Percentiles rank a stretch among this genome's conserved stretches.
phyloP scores from a whole-genome alignment of 2,113 vertebrate genomes.

The Elaphurus davidianus region DNA sequence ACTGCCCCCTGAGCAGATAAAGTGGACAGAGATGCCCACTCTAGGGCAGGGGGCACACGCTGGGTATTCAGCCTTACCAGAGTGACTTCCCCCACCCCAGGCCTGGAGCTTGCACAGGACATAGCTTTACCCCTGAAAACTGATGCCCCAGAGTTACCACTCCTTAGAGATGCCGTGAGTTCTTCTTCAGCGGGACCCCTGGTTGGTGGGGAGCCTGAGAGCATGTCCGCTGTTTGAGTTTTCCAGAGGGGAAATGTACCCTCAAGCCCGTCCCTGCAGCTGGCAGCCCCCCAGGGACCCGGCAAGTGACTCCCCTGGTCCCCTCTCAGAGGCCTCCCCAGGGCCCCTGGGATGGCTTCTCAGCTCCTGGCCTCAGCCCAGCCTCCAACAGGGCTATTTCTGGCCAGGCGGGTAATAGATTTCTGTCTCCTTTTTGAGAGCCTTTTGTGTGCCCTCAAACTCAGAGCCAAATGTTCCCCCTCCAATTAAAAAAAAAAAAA shows the following conservation, averaged over 20 bases:
- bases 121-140: neutral
- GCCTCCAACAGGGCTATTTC: conserved; percentile 16
- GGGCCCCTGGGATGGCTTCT: neutral
- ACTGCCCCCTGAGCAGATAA: neutral
- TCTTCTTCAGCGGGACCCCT: neutral
- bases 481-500: neutral
- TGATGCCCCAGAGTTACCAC: neutral
- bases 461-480: conserved; percentile 57
- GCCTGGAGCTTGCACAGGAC: neutral
- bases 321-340: neutral
- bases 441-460: conserved; percentile 62
- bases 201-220: neutral
- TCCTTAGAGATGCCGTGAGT: neutral
- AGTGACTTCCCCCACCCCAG: neutral
- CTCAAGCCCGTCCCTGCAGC: neutral
- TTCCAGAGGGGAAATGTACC: neutral
- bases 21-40: neutral
- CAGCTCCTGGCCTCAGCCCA: neutral
- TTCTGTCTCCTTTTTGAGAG: conserved; percentile 59
- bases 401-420: conserved; percentile 62
- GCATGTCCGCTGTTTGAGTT: neutral
- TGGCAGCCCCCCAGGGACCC: neutral
- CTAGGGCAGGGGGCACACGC: neutral
- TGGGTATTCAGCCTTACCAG: neutral
- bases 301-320: fast-evolving